Evolutionary conservation across 2,113 vertebrate genomes (phyloP).

Genomic region (Paratilapia polleni): DNA sequence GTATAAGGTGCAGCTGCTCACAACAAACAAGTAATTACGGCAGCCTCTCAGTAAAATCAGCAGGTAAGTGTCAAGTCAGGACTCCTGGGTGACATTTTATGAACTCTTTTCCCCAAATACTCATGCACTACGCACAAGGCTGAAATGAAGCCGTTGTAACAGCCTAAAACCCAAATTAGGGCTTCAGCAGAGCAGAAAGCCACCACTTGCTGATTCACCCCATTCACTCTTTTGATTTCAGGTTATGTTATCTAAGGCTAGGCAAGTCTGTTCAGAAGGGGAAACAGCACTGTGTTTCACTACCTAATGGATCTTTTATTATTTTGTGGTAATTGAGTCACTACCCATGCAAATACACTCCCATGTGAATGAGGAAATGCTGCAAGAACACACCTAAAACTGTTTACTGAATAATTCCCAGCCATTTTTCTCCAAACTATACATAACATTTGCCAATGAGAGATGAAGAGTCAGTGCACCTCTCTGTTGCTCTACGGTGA

Average conservation of each 20-base stretch:
- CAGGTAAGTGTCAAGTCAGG: background rate
- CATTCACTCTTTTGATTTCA: background rate
- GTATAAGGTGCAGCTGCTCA: slow-evolving; percentile 30
- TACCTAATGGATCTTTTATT: rapidly evolving
- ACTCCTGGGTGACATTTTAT: background rate
- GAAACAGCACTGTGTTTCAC: background rate
- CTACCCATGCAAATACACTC: no score
- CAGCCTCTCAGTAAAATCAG: background rate
- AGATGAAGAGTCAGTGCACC: slow-evolving; percentile 1
- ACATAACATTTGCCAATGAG: background rate
- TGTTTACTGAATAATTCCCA: no score
- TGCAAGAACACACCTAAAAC: no score
- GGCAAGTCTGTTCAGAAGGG: background rate
- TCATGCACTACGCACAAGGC: background rate
- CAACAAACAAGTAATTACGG: background rate
- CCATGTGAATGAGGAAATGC: no score
- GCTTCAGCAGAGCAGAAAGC: background rate
- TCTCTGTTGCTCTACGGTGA: slow-evolving; percentile 26
- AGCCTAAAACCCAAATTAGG: background rate
- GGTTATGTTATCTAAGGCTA: background rate
- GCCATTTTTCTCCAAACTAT: background rate
- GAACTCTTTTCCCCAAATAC: background rate
- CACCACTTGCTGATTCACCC: background rate
- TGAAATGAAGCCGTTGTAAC: rapidly evolving
- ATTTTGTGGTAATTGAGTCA: background rate